These are phyloP conservation scores for Ptiloglossa arizonensis DNA, from an alignment of 1,140 invertebrate genomes.

Conservation along the genomic window DNA sequence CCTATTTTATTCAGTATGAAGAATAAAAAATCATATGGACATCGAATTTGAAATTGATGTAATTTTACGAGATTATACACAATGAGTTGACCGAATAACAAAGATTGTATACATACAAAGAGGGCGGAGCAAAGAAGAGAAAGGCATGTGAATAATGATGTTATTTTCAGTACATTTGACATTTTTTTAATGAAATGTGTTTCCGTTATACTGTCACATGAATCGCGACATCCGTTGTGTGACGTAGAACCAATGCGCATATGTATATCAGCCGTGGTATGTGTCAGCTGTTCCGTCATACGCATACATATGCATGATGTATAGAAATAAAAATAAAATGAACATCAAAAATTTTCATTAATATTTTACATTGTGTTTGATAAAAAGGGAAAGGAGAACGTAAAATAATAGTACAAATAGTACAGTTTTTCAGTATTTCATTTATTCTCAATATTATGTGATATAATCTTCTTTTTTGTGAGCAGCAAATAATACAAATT, in stretches of 20 bases:
- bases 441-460: no score
- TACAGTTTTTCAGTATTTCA: no score
- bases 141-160: constrained; percentile 20
- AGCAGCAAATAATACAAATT: no score
- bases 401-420: not conserved
- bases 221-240: constrained; percentile 7
- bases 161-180: no score
- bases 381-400: no score
- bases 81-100: not conserved
- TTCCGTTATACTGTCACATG: constrained; percentile 18
- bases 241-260: not conserved
- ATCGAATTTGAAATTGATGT: no score
- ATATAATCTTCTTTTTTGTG: no score
- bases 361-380: not conserved
- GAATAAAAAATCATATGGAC: not conserved
- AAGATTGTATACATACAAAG: not conserved
- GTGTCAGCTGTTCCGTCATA: constrained; percentile 28
- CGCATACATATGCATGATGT: not conserved
- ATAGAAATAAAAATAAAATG: not conserved
- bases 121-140: not conserved
- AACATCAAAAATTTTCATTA: not conserved
- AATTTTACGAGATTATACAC: not conserved
- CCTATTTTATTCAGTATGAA: not conserved
- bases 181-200: not conserved
- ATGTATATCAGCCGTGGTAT: not conserved